Percentiles rank a stretch among this genome's conserved stretches.
phyloP scores from a whole-genome alignment of 2,113 vertebrate genomes.

The Melierax canorus region DNA sequence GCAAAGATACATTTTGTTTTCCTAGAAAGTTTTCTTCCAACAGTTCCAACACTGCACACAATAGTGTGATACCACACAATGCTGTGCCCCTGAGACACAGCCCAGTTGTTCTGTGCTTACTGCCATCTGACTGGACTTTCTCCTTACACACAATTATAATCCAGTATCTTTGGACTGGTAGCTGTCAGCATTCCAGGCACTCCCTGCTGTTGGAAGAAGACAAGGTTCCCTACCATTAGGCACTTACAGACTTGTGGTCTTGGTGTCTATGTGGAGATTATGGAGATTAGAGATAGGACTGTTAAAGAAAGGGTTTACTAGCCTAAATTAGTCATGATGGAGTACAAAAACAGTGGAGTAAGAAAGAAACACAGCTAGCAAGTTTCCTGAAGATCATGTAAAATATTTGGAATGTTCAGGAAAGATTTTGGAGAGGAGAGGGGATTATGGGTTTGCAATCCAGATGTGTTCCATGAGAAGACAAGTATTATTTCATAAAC shows the following conservation, averaged over 20 bases:
- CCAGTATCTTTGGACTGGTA: not conserved
- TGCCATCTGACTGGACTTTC: not conserved
- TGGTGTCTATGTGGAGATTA: too few relatives aligned
- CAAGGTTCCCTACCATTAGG: not conserved
- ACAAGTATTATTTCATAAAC: not conserved
- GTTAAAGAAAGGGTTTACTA: not conserved
- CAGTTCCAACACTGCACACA: not conserved
- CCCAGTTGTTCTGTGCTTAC: not conserved
- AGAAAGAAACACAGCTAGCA: not conserved
- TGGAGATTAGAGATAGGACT: not conserved
- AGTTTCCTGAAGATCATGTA: not conserved
- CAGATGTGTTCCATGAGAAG: not conserved
- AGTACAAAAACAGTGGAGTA: not conserved
- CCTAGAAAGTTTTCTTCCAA: not conserved
- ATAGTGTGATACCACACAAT: not conserved
- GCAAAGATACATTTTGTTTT: not conserved
- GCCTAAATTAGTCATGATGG: not conserved
- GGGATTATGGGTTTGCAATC: not conserved
- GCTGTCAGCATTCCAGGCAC: not conserved
- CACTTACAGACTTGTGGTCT: too few relatives aligned
- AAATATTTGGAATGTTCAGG: not conserved
- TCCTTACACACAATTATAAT: not conserved
- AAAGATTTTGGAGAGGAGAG: not conserved
- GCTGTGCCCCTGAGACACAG: not conserved
- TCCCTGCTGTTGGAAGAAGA: not conserved